Evolutionary conservation across 2,888 invertebrate species (phyloP), one percentile per base, ranked within the genome.

Genomic region (Urechis unicinctus): DNA sequence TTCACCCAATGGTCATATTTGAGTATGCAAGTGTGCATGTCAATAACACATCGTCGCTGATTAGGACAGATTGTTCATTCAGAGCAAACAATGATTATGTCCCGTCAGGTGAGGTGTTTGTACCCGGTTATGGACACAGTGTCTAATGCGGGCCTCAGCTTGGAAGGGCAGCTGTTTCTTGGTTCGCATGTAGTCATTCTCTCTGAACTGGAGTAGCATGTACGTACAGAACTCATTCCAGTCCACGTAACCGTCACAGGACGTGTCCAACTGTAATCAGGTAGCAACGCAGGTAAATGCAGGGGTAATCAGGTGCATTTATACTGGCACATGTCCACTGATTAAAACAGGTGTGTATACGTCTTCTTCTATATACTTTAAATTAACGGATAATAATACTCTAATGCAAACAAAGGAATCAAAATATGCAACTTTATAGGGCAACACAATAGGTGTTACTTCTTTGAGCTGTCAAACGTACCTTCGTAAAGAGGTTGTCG

Each of bases 141-240:
- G 77, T 54, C 73, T 60, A 21, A 77, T 72, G 58, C 68, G 72
- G 2, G 77, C 71, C 57, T 75, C 75, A 24, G 61, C 63, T 4
- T 73, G 61, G 59, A 78, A 76, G 9, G 77, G 75, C 3, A 71
- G 67, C 52, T 69, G 69, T 51, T 70, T 64, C 57, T 73, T 72
- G 21, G 71, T 69, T 13, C 71, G 61, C 53, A 75, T 65, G 62
- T 73, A 75, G 59, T 78, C 78, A 58, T 75, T 75, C 59, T 78
- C 78, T 52, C 74, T 57, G 58, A 75, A 71, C 55, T 75, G 62
- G 48, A 76, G 64, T 52, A 77, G 60, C 61, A 78, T 64, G 56
- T 77, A 77, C 24, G 76, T 76, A 57, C 72, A 73, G 61, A 78
- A 77, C 60, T 77, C 77, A 63, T 73, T 72, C 78, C 78, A 78